Evolutionary conservation across 2,113 vertebrate genomes (phyloP).

Genomic region (Pao palembangensis): DNA sequence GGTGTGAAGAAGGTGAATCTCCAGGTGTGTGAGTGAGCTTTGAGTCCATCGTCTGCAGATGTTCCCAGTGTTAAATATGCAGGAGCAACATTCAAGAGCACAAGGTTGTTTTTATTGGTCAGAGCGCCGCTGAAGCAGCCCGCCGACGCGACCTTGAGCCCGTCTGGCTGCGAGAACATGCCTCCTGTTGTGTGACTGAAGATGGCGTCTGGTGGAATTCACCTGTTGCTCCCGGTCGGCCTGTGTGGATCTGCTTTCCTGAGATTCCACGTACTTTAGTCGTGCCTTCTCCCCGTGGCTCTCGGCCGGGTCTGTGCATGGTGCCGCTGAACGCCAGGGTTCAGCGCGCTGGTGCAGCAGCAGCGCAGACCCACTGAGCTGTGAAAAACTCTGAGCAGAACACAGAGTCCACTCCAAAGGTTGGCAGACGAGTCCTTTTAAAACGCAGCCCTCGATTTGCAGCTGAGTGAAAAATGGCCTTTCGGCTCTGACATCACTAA

Average conservation of each 20-base stretch:
- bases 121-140: no score
- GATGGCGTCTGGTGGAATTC: conserved; percentile 19
- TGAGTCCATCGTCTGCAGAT: no score
- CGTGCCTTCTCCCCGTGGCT: not conserved
- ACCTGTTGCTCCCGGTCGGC: conserved; percentile 22
- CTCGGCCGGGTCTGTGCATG: not conserved
- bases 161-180: not conserved
- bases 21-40: no score
- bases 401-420: not conserved
- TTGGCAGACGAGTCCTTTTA: not conserved
- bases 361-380: no score
- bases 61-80: no score
- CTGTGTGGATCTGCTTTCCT: conserved; percentile 28
- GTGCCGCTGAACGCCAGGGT: not conserved
- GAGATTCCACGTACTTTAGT: conserved; percentile 1
- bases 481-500: conserved; percentile 50
- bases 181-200: conserved; percentile 23
- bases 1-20: no score
- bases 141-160: no score
- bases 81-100: no score
- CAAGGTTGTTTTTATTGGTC: no score
- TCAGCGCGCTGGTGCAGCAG: not conserved
- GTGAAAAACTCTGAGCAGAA: not conserved
- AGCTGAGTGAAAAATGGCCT: conserved; percentile 37
- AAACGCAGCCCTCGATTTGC: not conserved